Evolutionary conservation across 2,888 invertebrate genomes (phyloP), one percentile per base, ranked within the genome.

Genomic region (Caenorhabditis virilis): DNA sequence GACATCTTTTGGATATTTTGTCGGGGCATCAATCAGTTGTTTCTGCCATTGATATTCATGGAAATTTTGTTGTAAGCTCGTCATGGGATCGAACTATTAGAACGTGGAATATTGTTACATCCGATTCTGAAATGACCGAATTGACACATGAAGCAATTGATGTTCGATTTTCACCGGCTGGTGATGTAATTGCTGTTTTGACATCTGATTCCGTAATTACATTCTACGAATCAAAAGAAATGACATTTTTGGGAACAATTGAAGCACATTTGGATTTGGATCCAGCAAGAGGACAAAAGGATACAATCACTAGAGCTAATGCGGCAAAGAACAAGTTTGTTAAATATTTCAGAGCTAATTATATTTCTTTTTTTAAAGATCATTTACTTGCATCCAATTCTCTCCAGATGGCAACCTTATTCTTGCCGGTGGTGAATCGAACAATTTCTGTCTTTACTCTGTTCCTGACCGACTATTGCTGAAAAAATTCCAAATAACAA

Each of bases 11-110:
- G 23, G 97, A 97, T 86, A 91, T 86, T 26, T 85, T 97, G 66
- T 89, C 90, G 42, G 97, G 97, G 0, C 98, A 98, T 83, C 91
- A 92, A 84, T 95, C 92, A 1, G 95, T 95, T 0, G 90, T 98
- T 1, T 89, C 90, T 43, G 88, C 90, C 59, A 83, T 98, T 1
- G 87, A 89, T 0, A 95, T 98, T 85, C 89, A 91, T 0, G 88
- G 89, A 1, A 75, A 77, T 38, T 78, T 81, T 16, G 76, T 84
- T 16, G 76, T 85, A 35, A 93, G 94, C 0, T 90, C 89, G 2
- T 93, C 94, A 22, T 97, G 97, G 95, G 98, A 99, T 85, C 91
- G 91, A 85, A 72, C 74, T 15, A 36, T 76, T 46, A 62, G 69
- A 27, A 47, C 72, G 35, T 76, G 76, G 76, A 72, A 68, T 25